Evolutionary conservation across 2,888 invertebrate species (phyloP), one percentile per base, ranked within the genome.

Genomic region (Coelinius sp.): DNA sequence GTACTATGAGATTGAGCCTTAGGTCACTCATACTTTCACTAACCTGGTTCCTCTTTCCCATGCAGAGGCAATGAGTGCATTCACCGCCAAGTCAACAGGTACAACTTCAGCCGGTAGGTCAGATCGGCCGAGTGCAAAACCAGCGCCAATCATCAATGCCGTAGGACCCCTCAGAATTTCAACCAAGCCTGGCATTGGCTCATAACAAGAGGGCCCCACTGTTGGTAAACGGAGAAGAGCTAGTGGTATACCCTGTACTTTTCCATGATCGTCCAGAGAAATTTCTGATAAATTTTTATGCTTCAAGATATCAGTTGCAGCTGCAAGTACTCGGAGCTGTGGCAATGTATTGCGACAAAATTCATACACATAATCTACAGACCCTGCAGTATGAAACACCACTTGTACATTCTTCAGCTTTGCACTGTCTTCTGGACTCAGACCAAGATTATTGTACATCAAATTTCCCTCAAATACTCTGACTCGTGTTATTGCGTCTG

Each of bases 181-280:
- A 1, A 82, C 78, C 69, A 79, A 83, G 4, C 85, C 85, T 0
- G 85, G 85, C 74, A 83, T 81, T 1, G 85, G 85, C 14, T 86
- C 85, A 5, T 74, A 77, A 52, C 77, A 59, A 14, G 84, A 81
- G 2, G 85, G 83, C 2, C 84, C 84, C n/a, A 85, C 3, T 25
- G 80, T 22, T 0, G 84, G 80, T 0, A 82, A 20, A 52, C 82
- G 77, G 12, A 86, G 67, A 41, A 84, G 1, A 2, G 79, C 79
- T 27, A 84, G 6, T 1, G 83, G 82, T 22, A 82, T 63, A 1
- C 78, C 75, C 2, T 78, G 75, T 2, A 76, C 10, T 1, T 59
- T 49, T 35, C 80, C 82, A 35, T 78, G 75, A 31, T 62, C 27
- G 6, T 74, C 76, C 38, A 72, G 14, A 25, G 27, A 25, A 27